Evolutionary conservation across 1,140 invertebrate genomes (phyloP).

Genomic region (Nixonia krombeini): DNA sequence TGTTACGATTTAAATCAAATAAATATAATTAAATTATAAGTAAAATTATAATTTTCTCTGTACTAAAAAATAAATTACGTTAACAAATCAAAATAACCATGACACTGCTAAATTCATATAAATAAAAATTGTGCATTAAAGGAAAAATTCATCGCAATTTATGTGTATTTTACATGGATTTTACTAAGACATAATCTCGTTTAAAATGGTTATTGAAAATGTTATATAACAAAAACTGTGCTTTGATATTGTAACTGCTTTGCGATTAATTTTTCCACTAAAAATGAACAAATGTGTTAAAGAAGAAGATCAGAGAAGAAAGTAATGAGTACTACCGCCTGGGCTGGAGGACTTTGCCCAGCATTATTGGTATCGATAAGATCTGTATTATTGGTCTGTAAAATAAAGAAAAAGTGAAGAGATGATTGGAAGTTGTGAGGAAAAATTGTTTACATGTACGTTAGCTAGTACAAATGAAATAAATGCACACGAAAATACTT

Average conservation of each 20-base stretch:
- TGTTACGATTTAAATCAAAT: too few species aligned
- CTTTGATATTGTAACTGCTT: background rate
- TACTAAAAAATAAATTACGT: conserved; percentile 5
- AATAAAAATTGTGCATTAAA: conserved; percentile 11
- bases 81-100: background rate
- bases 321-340: conserved; percentile 72
- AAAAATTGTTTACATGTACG: conserved; percentile 41
- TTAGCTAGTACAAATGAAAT: conserved; percentile 28
- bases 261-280: conserved; percentile 37
- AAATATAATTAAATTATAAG: too few species aligned
- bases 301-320: conserved; percentile 60
- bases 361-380: conserved; percentile 72
- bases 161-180: background rate
- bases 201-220: background rate
- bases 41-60: too few species aligned
- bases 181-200: too few species aligned
- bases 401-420: conserved; percentile 70
- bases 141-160: conserved; percentile 28
- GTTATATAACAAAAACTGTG: background rate
- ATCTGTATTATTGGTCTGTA: conserved; percentile 72
- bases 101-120: background rate
- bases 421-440: conserved; percentile 64
- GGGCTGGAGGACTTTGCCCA: conserved; percentile 72
- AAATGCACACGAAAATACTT: conserved; percentile 1
- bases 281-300: conserved; percentile 40